Evolutionary conservation across 2,113 vertebrate genomes (phyloP), one percentile per base, ranked within the genome.

Genomic region (Tetrax tetrax): DNA sequence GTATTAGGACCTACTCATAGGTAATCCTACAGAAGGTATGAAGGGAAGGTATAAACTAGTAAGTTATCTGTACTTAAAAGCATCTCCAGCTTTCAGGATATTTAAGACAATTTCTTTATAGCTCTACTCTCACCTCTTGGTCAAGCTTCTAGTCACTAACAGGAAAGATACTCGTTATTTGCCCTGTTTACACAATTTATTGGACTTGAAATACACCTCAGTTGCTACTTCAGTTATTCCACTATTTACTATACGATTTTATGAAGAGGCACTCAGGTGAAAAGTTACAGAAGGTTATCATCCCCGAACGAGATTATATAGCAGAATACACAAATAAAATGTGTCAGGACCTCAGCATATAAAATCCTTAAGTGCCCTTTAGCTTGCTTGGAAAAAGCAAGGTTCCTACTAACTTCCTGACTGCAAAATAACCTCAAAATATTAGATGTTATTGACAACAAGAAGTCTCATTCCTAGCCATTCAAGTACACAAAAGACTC

Each of bases 271-370:
- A 91, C 33, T 79, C 29, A 22, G 57, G 56, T 64, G 65, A 85
- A 96, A 84, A 96, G 92, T 37, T 88, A 83, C 69, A 86, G 57
- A 78, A 96, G 89, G 72, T 89, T 94, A 96, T 89, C 53, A 0
- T 27, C 21, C 82, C 41, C 4, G 1, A 81, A 75, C 0, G 4
- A 91, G 72, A 80, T 83, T 92, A 82, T 76, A 61, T 11, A 87
- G 71, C 72, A 92, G 31, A 93, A 89, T 19, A 93, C 61, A 89
- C 83, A 92, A 90, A 90, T 64, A 89, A 95, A 92, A 89, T 41
- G 48, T 61, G 48, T 48, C 47, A 75, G 21, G 38, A 83, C 33
- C 33, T 53, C 53, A 61, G 37, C 53, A 37, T 16, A 81, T 41
- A 28, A 86, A 95, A 75, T 75, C 41, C n/a, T 35, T 83, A 83